Evolutionary conservation across 2,797 vertebrate genomes (phyloP), one percentile per base, ranked within the genome.

Genomic region (Propithecus perrieri): DNA sequence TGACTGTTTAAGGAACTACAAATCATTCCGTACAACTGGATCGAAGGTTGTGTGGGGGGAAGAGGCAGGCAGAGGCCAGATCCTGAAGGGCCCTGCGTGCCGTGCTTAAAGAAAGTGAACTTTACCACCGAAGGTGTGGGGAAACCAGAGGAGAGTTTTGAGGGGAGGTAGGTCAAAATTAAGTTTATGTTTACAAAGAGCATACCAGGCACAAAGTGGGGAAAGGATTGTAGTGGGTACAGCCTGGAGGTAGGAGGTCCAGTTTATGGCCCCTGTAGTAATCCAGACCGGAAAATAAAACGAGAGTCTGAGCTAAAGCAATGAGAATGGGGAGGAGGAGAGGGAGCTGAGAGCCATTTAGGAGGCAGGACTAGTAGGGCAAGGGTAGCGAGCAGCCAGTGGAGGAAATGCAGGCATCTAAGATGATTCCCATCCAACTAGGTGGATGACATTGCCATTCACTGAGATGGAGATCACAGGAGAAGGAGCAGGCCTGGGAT

Each of bases 1-100:
- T 86, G 81, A 81, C 57, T 43, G 6, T 84, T 94, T 83, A 35
- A 78, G 92, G 86, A 89, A 91, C 83, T 50, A 7, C 74, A 46
- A 84, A 38, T 15, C 69, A 59, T n/a, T 75, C 50, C 59, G 38
- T 4, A 24, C 5, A 11, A 84, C 43, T 43, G 59, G 88, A 48
- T 74, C 72, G 88, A 96, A 95, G 81, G 43, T 22, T 22, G 22
- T 11, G 12, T 2, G 4, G 12, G 43, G 59, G 20, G 84, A 18
- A 81, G 69, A 50, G 59, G 53, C 71, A 35, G 74, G 53, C 83
- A 11, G 35, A 72, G 24, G 65, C 26, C 57, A 33, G 71, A 67
- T 43, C 35, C 7, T 4, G 48, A 89, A 50, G 7, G 48, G 22
- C 30, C 6, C 41, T 9, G 24, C 26, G 53, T n/a, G 4, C 43